phyloP scores from a whole-genome alignment of 2,113 vertebrate species.

The Daphoenositta chrysoptera region DNA sequence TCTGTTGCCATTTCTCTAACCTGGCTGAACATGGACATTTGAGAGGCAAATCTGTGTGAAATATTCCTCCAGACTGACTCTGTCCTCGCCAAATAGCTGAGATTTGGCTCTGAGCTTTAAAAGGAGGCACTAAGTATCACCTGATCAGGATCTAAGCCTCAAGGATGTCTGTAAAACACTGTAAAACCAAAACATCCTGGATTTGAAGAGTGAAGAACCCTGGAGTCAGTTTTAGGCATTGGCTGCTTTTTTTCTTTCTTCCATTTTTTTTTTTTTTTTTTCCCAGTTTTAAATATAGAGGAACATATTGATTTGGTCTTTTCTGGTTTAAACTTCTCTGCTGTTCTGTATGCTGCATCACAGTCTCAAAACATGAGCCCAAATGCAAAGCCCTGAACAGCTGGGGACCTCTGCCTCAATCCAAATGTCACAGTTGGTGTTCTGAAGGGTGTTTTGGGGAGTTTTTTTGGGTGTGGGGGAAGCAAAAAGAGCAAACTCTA shows the following conservation, averaged over 20 bases:
- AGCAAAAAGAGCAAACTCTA: background rate
- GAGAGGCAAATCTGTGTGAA: background rate
- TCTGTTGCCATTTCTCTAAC: background rate
- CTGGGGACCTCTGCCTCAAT: background rate
- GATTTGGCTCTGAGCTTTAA: background rate
- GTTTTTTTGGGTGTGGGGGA: rapidly evolving
- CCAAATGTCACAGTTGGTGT: background rate
- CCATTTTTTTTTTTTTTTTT: background rate
- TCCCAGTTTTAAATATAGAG: background rate
- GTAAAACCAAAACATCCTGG: background rate
- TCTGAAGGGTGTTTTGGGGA: background rate
- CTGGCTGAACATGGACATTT: background rate
- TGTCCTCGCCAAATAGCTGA: background rate
- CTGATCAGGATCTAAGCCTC: background rate
- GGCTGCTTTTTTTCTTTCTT: background rate
- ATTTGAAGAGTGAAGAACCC: background rate
- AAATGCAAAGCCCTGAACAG: background rate
- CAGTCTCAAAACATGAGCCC: background rate
- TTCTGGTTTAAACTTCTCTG: background rate
- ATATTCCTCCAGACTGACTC: background rate
- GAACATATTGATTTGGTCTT: background rate
- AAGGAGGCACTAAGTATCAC: background rate
- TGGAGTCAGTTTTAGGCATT: background rate
- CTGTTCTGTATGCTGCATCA: background rate
- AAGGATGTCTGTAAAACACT: background rate